Evolutionary conservation across 2,113 vertebrate species (phyloP).

Genomic region (Aldabrachelys gigantea): DNA sequence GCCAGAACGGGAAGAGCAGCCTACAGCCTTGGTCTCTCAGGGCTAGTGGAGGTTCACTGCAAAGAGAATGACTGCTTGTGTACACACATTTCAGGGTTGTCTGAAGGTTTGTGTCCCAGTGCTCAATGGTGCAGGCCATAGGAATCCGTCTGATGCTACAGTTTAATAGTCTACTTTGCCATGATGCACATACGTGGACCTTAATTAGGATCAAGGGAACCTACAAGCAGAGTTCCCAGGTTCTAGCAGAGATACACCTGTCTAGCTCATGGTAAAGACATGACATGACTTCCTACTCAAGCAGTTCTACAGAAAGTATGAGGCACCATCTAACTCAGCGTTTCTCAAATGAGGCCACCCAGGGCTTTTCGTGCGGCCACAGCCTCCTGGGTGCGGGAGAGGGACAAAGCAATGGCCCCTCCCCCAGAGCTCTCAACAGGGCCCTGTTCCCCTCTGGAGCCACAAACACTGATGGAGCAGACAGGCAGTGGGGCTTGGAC

Average conservation of each 20-base stretch:
- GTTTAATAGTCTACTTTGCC: neutral
- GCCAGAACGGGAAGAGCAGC: neutral
- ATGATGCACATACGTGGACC: neutral
- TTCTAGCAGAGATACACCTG: conserved; percentile 25
- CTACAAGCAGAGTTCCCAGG: neutral
- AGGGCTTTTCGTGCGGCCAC: too few species aligned
- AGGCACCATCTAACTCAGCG: neutral
- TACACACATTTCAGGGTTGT: neutral
- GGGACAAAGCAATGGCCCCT: too few species aligned
- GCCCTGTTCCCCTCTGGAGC: too few species aligned
- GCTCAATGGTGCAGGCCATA: neutral
- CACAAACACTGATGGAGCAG: too few species aligned
- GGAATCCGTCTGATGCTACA: neutral
- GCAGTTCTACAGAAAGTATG: conserved; percentile 37
- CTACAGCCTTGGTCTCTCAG: neutral
- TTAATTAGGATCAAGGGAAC: neutral
- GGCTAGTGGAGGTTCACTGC: neutral
- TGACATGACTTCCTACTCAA: neutral
- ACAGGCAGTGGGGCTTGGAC: too few species aligned
- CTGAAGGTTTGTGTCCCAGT: neutral
- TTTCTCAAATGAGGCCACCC: too few species aligned
- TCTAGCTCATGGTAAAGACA: neutral
- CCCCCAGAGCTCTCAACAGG: too few species aligned
- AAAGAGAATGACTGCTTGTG: neutral
- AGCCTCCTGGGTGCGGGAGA: too few species aligned